Conservation (phyloP, 1,140 invertebrate species). For the Sycophila sp. region DNA sequence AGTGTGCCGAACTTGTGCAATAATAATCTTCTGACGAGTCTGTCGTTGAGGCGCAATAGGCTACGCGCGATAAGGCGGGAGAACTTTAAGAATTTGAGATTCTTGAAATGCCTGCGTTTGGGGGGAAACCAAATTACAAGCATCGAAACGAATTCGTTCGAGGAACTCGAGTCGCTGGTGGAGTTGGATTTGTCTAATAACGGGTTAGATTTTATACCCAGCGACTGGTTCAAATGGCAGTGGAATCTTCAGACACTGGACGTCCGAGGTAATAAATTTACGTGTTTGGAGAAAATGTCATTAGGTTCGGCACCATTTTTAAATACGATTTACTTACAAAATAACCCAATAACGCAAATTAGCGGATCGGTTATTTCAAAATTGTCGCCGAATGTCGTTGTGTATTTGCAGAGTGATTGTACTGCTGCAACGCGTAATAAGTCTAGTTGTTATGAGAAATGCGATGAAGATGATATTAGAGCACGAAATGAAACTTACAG, state of each 20-base stretch:
- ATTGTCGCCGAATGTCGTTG: constrained; percentile 43
- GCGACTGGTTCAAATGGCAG: constrained; percentile 47
- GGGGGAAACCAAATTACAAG: constrained; percentile 49
- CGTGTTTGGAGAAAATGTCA: constrained; percentile 48
- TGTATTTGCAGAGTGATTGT: constrained; percentile 46
- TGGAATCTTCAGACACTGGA: constrained; percentile 47
- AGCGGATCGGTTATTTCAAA: constrained; percentile 40
- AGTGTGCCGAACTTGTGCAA: constrained; percentile 47
- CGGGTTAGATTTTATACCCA: constrained; percentile 46
- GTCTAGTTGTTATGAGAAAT: constrained; percentile 47
- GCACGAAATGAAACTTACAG: constrained; percentile 15
- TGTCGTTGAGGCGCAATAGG: constrained; percentile 52
- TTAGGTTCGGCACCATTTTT: constrained; percentile 41
- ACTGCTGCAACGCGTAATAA: background rate
- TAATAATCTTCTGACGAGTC: constrained; percentile 37
- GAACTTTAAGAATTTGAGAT: constrained; percentile 38
- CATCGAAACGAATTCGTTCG: constrained; percentile 48
- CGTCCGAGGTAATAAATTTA: constrained; percentile 52
- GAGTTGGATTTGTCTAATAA: constrained; percentile 58
- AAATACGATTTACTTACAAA: constrained; percentile 46
- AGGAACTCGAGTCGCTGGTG: constrained; percentile 40
- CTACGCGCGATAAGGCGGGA: constrained; percentile 40
- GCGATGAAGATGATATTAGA: constrained; percentile 11
- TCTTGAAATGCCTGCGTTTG: constrained; percentile 47
- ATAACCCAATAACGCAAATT: constrained; percentile 46